Conservation (phyloP, 2,888 invertebrate species). For the Caradrina clavipalpis region DNA sequence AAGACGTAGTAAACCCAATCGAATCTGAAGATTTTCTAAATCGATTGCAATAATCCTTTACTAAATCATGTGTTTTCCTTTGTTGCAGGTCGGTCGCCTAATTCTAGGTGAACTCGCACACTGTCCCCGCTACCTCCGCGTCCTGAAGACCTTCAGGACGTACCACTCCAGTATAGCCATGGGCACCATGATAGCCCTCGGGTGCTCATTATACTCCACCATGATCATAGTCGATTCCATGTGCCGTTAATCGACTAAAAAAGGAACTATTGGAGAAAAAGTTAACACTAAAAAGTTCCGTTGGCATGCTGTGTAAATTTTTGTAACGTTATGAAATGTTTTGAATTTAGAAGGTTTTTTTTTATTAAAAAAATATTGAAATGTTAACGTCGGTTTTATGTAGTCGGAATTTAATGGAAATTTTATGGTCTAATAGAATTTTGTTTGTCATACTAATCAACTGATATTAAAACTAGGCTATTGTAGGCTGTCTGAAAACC, state of each 20-base stretch:
- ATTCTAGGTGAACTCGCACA: constrained; percentile 93
- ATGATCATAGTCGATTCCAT: constrained; percentile 88
- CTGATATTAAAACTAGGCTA: constrained; percentile 2
- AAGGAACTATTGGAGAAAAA: constrained; percentile 33
- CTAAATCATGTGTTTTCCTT: constrained; percentile 51
- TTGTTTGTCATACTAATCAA: constrained; percentile 27
- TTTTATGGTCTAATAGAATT: background rate
- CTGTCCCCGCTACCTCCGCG: constrained; percentile 95
- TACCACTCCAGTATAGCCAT: constrained; percentile 95
- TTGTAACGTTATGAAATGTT: constrained; percentile 18
- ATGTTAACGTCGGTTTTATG: constrained; percentile 14
- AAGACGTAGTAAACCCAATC: background rate
- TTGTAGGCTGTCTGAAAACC: constrained; percentile 1
- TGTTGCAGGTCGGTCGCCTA: constrained; percentile 92
- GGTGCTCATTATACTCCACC: constrained; percentile 87
- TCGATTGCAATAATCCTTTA: background rate
- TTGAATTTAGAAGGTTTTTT: constrained; percentile 21
- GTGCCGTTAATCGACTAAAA: constrained; percentile 75
- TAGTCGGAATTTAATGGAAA: constrained; percentile 17
- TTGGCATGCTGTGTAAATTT: constrained; percentile 65
- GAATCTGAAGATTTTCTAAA: background rate
- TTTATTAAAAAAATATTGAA: constrained; percentile 19
- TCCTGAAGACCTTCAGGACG: constrained; percentile 94
- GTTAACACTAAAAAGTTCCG: constrained; percentile 31
- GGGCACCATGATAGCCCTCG: constrained; percentile 93